Evolutionary conservation across 2,888 invertebrate species (phyloP), one percentile per base, ranked within the genome.

Genomic region (Tridacna crocea): DNA sequence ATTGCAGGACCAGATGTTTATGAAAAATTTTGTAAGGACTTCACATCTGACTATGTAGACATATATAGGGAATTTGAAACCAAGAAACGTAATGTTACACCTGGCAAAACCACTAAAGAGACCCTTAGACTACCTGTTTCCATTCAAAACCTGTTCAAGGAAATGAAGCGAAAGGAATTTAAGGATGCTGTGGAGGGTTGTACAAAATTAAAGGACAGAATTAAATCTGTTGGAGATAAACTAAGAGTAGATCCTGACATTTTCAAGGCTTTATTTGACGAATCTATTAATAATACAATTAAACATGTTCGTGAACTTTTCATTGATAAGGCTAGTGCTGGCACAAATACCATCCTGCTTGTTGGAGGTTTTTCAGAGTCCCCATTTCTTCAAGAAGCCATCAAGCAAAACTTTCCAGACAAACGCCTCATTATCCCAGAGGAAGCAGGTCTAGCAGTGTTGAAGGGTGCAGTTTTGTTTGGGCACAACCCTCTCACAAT

Each of bases 341-440:
- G 87, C 19, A 85, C 84, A 36, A 61, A 73, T 13, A 87, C 82
- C 0, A 87, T 89, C 17, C 68, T 89, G 2, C 48, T 89, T 26
- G 88, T 89, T 4, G 89, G 89, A 10, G 89, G 89, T 4, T 88
- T 89, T 48, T 83, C 89, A 1, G 89, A 89, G 75, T 87, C 80
- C 0, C 84, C 85, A 0, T 61, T 88, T 15, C 63, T 89, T 22
- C 88, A 89, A 61, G 79, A 87, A 24, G 81, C 76, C 13, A 72
- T 89, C n/a, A 80, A 72, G 24, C 72, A 75, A 26, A 68, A 70
- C 17, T 88, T 89, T 72, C 77, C 70, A 10, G 65, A 77, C 27
- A 80, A 80, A 55, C 65, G 86, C 15, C 66, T 89, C 0, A 88
- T 88, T 24, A 87, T 88, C 66, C 89, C 89, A 12, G 85, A 81